Evolutionary conservation across 1,140 invertebrate genomes (phyloP), one percentile per base, ranked within the genome.

Genomic region (Cotesia typhae): DNA sequence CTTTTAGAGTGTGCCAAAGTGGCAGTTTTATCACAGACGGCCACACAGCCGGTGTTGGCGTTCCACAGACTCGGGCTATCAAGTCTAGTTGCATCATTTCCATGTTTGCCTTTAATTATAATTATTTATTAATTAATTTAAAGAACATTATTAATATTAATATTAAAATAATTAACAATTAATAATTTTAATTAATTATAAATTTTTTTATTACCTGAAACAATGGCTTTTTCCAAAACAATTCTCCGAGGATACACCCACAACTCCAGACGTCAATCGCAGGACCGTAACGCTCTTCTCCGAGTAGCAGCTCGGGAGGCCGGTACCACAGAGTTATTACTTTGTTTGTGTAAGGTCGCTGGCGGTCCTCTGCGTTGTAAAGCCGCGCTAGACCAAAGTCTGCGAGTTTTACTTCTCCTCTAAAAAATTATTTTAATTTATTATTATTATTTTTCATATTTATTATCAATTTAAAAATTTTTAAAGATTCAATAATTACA

Each of bases 261-360:
- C 97, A 98, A 81, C 97, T 99, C 98, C 98, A 99, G 12, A 99
- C 95, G 88, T 99, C 98, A 77, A 99, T 98, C 0, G 97, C 94
- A 6, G 98, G 96, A 0, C 97, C 98, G 86, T 99, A 99, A 67
- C 97, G 90, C 87, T 99, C 98, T 86, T 99, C 98, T 4, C 98
- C 98, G 0, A 99, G 88, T 52, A 99, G 87, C 64, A 99, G 87
- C 85, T 99, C 98, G 0, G 98, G 98, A 9, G 98, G 98, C 57
- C 96, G 90, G 88, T 99, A 99, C 98, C 98, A 99, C 28, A 99
- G 87, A 9, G 98, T 99, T 74, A 99, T 99, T 1, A 99, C 98
- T 89, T 98, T 98, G 85, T 96, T 96, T 1, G 98, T 99, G 87
- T 99, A 99, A 0, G 97, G 96, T 53, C 98, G 89, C 77, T 95